Evolutionary conservation across 2,797 vertebrate genomes (phyloP), one percentile per base, ranked within the genome.

Genomic region (Phalloptychus januarius): DNA sequence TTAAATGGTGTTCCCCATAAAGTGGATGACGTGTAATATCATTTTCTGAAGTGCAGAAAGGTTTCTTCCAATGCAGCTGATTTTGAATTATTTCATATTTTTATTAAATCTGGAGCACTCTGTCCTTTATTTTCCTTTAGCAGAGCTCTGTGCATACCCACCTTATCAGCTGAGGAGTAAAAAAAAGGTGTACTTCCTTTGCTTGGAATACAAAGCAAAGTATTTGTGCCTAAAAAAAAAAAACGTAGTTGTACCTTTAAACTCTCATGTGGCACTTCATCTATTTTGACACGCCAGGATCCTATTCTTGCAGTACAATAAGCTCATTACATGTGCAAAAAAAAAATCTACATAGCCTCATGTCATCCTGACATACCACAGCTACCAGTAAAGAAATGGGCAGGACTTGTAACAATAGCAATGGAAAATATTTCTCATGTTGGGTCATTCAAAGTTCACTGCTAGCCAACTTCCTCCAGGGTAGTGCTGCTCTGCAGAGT

Each of bases 361-460:
- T 52, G 67, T 70, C 69, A 44, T 48, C 45, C 25, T 80, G 85
- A 74, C 83, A 83, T 72, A 75, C 52, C 79, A 33, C 58, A 38
- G 78, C 63, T 67, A 7, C 23, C 25, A 69, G 77, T 69, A 71
- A 54, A 28, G 74, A 54, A 81, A 77, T 71, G 72, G 78, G 79
- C 80, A 54, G 79, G 79, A 76, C 78, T 38, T 45, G 81, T 79
- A 88, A 92, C 87, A 88, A 85, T 89, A 80, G 88, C 85, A 88
- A 85, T 89, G 89, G 89, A 91, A 92, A 91, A 90, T 89, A 88
- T 90, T 91, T 88, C 82, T 87, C 3, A 75, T 45, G 79, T 84
- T 87, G 79, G 89, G 92, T 95, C 92, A 92, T 84, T 91, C 87
- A 65, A 89, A 94, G 92, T 93, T 93, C 92, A 91, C 71, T 86